Percentiles rank a stretch among this genome's conserved stretches.
Evolutionary conservation across 2,113 vertebrate genomes (phyloP).

Genomic region (Gopherus flavomarginatus): DNA sequence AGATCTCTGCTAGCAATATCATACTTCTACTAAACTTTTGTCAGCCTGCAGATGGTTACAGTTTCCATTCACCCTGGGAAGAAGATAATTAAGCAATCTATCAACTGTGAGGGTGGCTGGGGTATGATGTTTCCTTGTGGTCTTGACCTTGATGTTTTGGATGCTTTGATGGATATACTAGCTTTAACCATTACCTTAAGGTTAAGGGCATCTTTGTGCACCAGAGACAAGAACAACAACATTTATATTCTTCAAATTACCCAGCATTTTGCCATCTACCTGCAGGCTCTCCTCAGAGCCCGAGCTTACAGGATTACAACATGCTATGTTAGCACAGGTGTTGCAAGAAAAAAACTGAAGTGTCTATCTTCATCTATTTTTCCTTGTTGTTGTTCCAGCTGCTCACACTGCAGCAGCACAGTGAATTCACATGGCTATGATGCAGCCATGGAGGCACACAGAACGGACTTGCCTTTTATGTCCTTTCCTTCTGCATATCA

Average conservation of each 20-base stretch:
- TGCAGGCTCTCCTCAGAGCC: not conserved
- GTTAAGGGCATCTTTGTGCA: conserved; percentile 21
- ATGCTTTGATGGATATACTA: conserved; percentile 51
- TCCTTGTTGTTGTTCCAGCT: not conserved
- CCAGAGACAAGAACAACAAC: conserved; percentile 29
- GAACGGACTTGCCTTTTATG: not conserved
- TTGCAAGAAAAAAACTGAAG: not conserved
- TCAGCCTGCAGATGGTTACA: conserved; percentile 47
- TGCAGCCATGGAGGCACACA: not conserved
- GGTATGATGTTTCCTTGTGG: conserved; percentile 53
- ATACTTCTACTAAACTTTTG: conserved; percentile 67
- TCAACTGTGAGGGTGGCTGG: conserved; percentile 43
- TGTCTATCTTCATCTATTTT: not conserved
- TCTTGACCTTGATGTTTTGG: conserved; percentile 72
- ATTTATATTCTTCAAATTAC: conserved; percentile 53
- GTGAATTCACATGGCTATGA: not conserved
- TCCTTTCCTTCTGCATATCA: not conserved
- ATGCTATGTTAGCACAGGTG: not conserved
- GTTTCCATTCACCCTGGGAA: conserved; percentile 56
- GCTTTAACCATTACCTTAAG: conserved; percentile 52
- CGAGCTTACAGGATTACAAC: not conserved
- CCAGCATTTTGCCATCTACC: conserved; percentile 20
- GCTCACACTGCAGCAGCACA: not conserved
- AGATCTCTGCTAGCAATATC: conserved; percentile 32
- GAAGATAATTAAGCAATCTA: conserved; percentile 77